Conservation (phyloP, 2,113 vertebrate species). For the Paramormyrops kingsleyae region DNA sequence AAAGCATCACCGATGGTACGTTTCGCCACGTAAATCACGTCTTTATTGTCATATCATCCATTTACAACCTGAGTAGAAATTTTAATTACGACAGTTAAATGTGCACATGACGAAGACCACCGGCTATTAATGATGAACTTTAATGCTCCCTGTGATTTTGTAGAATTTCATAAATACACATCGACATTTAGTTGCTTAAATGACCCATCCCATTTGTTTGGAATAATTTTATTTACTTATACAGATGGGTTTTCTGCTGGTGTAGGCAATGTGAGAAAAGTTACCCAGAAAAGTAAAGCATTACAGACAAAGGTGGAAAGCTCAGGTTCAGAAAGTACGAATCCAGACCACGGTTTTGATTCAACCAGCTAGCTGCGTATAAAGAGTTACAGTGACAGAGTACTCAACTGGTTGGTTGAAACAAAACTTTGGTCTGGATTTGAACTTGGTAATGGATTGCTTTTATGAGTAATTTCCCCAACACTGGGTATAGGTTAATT, state of each 20-base stretch:
- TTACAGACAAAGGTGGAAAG: no score
- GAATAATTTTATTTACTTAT: neutral
- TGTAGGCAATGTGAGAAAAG: neutral
- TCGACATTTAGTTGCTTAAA: neutral
- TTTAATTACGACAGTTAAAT: neutral
- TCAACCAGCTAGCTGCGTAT: no score
- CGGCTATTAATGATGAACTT: neutral
- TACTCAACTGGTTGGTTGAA: no score
- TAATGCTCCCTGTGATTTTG: neutral
- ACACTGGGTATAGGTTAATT: neutral
- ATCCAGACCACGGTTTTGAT: no score
- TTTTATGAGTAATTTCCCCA: no score
- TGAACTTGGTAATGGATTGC: no score
- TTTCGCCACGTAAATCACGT: neutral
- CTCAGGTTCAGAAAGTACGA: no score
- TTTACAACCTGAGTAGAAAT: neutral
- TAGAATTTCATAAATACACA: neutral
- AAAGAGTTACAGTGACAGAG: no score
- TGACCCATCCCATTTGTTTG: neutral
- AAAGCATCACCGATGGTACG: conserved; percentile 85
- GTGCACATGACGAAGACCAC: neutral
- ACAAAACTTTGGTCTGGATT: no score
- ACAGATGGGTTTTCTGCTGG: neutral
- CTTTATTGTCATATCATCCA: neutral
- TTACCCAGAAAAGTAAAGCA: no score